phyloP scores from a whole-genome alignment of 2,888 invertebrate genomes.

The Philonicus albiceps region DNA sequence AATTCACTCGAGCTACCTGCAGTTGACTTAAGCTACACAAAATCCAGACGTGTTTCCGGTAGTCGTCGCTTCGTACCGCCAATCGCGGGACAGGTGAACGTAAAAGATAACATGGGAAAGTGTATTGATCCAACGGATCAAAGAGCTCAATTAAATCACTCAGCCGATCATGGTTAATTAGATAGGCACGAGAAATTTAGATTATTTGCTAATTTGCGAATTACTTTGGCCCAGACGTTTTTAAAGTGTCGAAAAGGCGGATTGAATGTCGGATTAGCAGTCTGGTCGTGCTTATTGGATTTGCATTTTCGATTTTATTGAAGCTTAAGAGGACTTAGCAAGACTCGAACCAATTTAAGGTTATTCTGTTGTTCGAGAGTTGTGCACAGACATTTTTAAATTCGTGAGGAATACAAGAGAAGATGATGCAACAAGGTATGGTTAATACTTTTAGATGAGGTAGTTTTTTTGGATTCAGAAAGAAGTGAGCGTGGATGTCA shows the following conservation, averaged over 20 bases:
- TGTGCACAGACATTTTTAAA: neutral
- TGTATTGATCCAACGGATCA: neutral
- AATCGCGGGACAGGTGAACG: neutral
- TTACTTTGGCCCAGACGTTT: neutral
- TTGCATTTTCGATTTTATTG: neutral
- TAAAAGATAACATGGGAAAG: neutral
- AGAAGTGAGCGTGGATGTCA: neutral
- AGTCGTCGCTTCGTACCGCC: neutral
- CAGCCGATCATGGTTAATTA: neutral
- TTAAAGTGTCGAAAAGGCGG: neutral
- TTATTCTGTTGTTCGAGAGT: neutral
- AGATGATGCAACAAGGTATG: neutral
- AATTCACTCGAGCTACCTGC: neutral
- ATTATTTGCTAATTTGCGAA: neutral
- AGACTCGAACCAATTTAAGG: neutral
- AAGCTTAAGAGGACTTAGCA: neutral
- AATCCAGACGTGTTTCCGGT: neutral
- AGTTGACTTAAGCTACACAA: neutral
- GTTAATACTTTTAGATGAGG: neutral
- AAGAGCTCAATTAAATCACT: neutral
- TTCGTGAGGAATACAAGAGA: neutral
- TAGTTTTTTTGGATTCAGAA: neutral
- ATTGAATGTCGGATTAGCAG: neutral
- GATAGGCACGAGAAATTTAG: neutral
- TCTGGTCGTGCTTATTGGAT: neutral